Base-by-base conservation (phyloP, 2,797 vertebrate species). In the Acipenser oxyrinchus region DNA sequence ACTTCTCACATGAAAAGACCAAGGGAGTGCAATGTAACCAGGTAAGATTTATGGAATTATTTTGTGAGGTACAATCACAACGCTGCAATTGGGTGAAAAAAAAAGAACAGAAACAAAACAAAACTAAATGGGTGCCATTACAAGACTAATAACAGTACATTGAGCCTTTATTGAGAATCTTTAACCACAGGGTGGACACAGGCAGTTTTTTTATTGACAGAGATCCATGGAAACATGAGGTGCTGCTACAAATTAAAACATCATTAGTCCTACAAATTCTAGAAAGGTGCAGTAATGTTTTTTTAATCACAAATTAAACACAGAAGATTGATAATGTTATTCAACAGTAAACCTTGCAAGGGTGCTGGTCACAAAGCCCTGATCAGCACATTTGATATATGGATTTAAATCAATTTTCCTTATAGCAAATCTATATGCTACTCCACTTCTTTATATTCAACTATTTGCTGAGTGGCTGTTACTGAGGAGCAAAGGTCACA, bases 401-500 rank as follows among this genome's bases (percentile, higher is more conserved):
- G 82, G 85, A 89, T 88, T 84, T 76, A 74, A 87, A 88, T 89
- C 84, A 87, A 83, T 87, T 86, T 83, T 86, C 84, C 88, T 89
- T 90, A 88, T 82, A 85, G 88, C 79, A 88, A 91, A 90, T 91
- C 88, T 88, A 87, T 85, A 85, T 80, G 84, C 81, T 89, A 87
- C 86, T 77, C 85, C 89, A 86, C 77, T 82, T 86, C 87, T 90
- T 90, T 87, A 86, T 89, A 86, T 88, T 82, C 78, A 75, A 65
- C 86, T 90, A 88, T 93, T 89, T 91, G 92, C 89, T 90, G 92
- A 93, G 90, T 91, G 89, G 91, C 87, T 91, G 85, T 86, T 90
- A 87, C 86, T 82, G 60, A 67, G 78, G 92, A 92, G 89, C 93
- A 94, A 79, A 91, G 91, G 91, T 94, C 85, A 63, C 74, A 73